Conservation (phyloP, 2,797 vertebrate genomes). For the Aulostomus chinensis region DNA sequence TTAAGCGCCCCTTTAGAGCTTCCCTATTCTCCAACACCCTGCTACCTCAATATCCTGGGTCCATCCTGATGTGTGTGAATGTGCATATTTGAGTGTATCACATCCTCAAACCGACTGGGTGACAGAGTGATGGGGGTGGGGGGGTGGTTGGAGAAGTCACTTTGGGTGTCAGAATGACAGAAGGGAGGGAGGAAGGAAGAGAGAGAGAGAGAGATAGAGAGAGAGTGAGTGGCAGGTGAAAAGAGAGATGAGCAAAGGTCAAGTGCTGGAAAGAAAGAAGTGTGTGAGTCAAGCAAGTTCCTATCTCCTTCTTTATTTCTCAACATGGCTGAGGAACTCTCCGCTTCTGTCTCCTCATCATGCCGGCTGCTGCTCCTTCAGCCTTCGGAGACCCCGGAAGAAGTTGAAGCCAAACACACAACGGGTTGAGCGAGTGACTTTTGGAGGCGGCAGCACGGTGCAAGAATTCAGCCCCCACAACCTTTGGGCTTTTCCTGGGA, state of each 20-base stretch:
- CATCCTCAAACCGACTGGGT: slow-evolving; percentile 23
- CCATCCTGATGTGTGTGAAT: slow-evolving; percentile 9
- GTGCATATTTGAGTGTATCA: slow-evolving; percentile 3
- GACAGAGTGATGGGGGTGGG: slow-evolving; percentile 40
- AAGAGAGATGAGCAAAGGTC: slow-evolving; percentile 50
- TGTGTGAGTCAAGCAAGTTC: slow-evolving; percentile 37
- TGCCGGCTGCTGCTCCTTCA: slow-evolving; percentile 1
- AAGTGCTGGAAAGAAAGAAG: slow-evolving; percentile 48
- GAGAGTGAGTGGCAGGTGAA: slow-evolving; percentile 24
- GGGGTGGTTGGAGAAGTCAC: slow-evolving; percentile 36
- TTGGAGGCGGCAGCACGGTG: not conserved
- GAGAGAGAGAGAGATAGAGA: slow-evolving; percentile 9
- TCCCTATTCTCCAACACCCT: slow-evolving; percentile 43
- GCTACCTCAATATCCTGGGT: too few relatives aligned
- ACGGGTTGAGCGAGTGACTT: not conserved
- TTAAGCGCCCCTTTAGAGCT: slow-evolving; percentile 65
- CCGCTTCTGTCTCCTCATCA: slow-evolving; percentile 27
- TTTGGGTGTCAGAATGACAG: slow-evolving; percentile 44
- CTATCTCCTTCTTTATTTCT: slow-evolving; percentile 31
- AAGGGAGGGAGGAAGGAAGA: slow-evolving; percentile 47
- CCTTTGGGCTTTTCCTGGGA: not conserved
- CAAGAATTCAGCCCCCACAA: too few relatives aligned
- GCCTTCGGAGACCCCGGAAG: not conserved
- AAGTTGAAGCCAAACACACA: not conserved
- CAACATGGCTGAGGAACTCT: slow-evolving; percentile 21